Evolutionary conservation across 2,888 invertebrate genomes (phyloP).

Genomic region (Hemicrepidius hirtus): DNA sequence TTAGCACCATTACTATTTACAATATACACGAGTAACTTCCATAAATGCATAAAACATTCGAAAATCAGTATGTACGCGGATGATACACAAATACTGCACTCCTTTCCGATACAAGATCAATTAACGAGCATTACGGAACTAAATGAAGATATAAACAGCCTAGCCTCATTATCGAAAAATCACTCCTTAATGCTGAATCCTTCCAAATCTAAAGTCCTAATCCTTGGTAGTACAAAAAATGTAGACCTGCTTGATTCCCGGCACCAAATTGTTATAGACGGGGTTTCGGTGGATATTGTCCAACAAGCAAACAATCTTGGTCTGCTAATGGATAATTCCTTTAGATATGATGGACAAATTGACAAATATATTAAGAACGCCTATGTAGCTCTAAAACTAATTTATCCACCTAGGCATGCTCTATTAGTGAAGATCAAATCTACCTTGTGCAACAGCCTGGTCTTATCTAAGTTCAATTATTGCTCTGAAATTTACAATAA

Average conservation of each 20-base stretch:
- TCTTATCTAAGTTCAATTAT: conserved; percentile 8
- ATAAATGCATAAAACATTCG: neutral
- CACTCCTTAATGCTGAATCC: conserved; percentile 29
- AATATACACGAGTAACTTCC: conserved; percentile 7
- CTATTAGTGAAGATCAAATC: neutral
- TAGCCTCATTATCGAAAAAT: conserved; percentile 4
- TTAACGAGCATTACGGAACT: neutral
- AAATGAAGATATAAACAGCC: neutral
- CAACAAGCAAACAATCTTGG: conserved; percentile 17
- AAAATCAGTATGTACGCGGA: conserved; percentile 12
- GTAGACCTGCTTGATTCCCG: neutral
- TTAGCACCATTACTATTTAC: conserved; percentile 17
- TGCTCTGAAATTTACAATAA: conserved; percentile 23
- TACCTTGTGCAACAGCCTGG: neutral
- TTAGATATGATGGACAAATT: neutral
- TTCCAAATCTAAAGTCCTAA: conserved; percentile 5
- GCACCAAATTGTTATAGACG: neutral
- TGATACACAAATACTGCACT: conserved; percentile 28
- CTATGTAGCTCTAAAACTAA: conserved; percentile 8
- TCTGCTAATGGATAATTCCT: neutral
- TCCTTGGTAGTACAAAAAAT: conserved; percentile 8
- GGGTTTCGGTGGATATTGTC: neutral
- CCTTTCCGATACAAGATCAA: conserved; percentile 24
- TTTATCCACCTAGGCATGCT: neutral
- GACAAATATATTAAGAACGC: conserved; percentile 3